Evolutionary conservation across 2,797 vertebrate species (phyloP).

Genomic region (Anabacerthia variegaticeps): DNA sequence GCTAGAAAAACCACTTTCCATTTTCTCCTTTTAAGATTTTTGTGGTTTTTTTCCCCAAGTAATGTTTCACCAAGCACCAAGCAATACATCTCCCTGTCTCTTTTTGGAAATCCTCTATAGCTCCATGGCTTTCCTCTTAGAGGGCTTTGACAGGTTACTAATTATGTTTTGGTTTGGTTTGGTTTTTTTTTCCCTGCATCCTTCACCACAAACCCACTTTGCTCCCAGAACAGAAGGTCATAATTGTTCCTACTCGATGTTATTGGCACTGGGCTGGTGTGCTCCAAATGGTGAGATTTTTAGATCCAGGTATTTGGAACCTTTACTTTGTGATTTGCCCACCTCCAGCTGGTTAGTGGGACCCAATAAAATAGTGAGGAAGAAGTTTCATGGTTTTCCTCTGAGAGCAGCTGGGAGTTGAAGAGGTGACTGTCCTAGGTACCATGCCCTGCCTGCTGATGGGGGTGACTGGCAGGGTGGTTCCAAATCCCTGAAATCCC

Average conservation of each 20-base stretch:
- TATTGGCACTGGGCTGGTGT: not conserved
- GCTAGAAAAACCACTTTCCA: not conserved
- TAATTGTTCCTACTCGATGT: not conserved
- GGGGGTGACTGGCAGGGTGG: not conserved
- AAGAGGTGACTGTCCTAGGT: not conserved
- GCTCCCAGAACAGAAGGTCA: not conserved
- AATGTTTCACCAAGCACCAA: not conserved
- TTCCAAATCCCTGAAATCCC: not conserved
- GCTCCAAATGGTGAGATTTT: not conserved
- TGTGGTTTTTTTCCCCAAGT: not conserved
- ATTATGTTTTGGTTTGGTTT: too few relatives aligned
- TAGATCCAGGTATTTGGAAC: not conserved
- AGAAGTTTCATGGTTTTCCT: not conserved
- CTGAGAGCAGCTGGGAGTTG: not conserved
- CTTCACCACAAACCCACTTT: not conserved
- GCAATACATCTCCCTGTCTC: not conserved
- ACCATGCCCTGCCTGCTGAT: not conserved
- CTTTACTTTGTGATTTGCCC: not conserved
- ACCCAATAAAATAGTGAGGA: not conserved
- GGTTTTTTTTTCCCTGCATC: fast-evolving
- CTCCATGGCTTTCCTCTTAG: not conserved
- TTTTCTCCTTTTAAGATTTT: not conserved
- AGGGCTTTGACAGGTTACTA: not conserved
- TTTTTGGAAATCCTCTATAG: not conserved
- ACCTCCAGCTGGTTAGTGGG: not conserved